Evolutionary conservation across 1,140 invertebrate species (phyloP), one percentile per base, ranked within the genome.

Genomic region (Vollenhovia emeryi): DNA sequence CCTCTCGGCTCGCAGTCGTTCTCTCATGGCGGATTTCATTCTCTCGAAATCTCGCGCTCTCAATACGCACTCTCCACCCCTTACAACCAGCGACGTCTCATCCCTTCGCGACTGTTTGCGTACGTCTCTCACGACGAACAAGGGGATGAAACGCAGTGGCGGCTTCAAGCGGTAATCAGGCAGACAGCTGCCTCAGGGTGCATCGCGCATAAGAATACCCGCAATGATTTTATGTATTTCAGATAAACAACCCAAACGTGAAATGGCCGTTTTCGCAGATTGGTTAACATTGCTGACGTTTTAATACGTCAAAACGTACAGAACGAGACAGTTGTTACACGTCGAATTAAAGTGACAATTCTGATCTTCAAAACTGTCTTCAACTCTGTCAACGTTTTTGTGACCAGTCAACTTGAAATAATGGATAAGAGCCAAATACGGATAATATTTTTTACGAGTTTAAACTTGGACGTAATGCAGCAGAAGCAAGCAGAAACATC

Each of bases 31-130:
- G 27, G n/a, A 73, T 82, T 82, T 33, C 64, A 73, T 73, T 73
- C 50, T 73, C 66, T 64, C 13, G 75, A 78, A 78, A 78, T 78
- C 75, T 82, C 78, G 50, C 50, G 7, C 52, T 71, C 66, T 82
- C 52, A 71, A 57, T 71, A 73, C 52, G 11, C 24, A 30, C 66
- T 57, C 36, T 50, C 36, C 13, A 6, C 62, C 76, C 62, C 36
- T 79, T 52, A 40, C 68, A 68, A 50, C 50, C 66, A 18, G 30
- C 30, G 43, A 73, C 15, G 50, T 57, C 36, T 45, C 33, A 57
- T 21, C 36, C 50, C 36, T 43, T 55, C 36, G 24, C 36, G 33
- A 48, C 13, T 80, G 50, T 55, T 69, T 55, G 33, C 50, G 33
- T 80, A 71, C 18, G 18, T 57, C 48, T 80, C 36, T 30, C 48